These are phyloP conservation scores for Nasonia giraulti DNA, from an alignment of 1,140 invertebrate species.

Conservation along the genomic window DNA sequence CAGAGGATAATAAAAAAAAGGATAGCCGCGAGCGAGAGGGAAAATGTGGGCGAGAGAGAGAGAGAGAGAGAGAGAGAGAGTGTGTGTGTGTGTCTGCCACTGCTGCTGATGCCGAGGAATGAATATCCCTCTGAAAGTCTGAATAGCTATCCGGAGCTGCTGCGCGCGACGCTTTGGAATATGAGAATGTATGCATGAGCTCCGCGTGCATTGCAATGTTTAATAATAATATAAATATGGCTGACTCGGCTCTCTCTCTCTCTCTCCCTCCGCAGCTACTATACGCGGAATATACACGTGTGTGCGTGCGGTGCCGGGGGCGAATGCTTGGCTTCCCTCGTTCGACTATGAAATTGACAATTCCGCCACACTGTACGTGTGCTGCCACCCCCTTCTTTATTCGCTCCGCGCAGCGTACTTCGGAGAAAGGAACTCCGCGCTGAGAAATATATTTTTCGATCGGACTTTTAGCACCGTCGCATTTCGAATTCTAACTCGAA, in stretches of 20 bases:
- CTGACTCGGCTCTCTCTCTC: slow-evolving; percentile 23
- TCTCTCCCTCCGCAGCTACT: neutral
- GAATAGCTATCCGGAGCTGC: slow-evolving; percentile 19
- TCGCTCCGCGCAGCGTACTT: slow-evolving; percentile 46
- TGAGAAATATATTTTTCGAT: neutral
- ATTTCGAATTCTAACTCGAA: too few relatives aligned
- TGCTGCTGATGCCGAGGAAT: slow-evolving; percentile 50
- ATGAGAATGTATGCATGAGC: slow-evolving; percentile 66
- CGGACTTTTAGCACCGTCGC: too few relatives aligned
- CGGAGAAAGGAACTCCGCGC: slow-evolving; percentile 35
- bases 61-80: slow-evolving; percentile 45
- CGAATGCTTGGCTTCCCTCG: slow-evolving; percentile 56
- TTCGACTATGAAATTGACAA: slow-evolving; percentile 66
- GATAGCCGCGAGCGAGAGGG: slow-evolving; percentile 43
- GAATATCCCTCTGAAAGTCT: slow-evolving; percentile 37
- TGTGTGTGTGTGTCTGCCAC: slow-evolving; percentile 38
- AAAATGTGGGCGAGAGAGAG: slow-evolving; percentile 32
- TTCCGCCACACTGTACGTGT: slow-evolving; percentile 49
- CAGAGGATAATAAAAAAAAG: slow-evolving; percentile 9
- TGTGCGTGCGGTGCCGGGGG: slow-evolving; percentile 29
- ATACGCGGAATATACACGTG: neutral
- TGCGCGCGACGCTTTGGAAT: slow-evolving; percentile 58
- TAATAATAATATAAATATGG: slow-evolving; percentile 69
- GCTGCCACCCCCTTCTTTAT: slow-evolving; percentile 41
- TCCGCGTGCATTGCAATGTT: slow-evolving; percentile 62